Evolutionary conservation across 2,113 vertebrate species (phyloP), one percentile per base, ranked within the genome.

Genomic region (Sakesphorus luctuosus): DNA sequence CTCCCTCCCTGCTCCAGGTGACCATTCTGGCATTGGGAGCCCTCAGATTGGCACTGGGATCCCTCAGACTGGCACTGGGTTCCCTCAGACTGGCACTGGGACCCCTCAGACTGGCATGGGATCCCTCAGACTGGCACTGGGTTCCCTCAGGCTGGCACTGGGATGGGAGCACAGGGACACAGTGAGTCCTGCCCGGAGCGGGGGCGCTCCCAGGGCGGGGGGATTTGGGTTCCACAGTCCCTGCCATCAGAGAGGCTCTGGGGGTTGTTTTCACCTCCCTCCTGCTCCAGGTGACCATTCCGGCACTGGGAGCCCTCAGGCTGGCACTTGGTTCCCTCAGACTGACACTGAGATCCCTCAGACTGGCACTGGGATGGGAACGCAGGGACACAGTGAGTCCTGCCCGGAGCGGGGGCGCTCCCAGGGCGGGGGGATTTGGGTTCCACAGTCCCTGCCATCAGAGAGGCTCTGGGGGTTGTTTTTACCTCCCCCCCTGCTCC

Each of bases 1-100:
- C 40, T 40, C 40, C 40, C 40, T 13, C 40, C n/a, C 40, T 40
- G 40, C 40, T 40, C 40, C 40, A 40, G 40, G n/a, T n/a, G n/a
- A n/a, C n/a, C n/a, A n/a, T n/a, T n/a, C 77, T 88, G 10, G 82
- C 11, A 0, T 97, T 98, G 89, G 75, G 69, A 33, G 40, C 40
- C 12, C 40, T n/a, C n/a, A n/a, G n/a, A n/a, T n/a, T n/a, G n/a
- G n/a, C n/a, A n/a, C n/a, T n/a, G n/a, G n/a, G n/a, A n/a, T n/a
- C n/a, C n/a, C n/a, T 40, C 40, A 13, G 40, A n/a, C n/a, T n/a
- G n/a, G n/a, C n/a, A n/a, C n/a, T n/a, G n/a, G n/a, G n/a, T n/a
- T n/a, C n/a, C n/a, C n/a, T n/a, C n/a, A n/a, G n/a, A n/a, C n/a
- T n/a, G n/a, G n/a, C n/a, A n/a, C n/a, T n/a, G n/a, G n/a, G n/a